Conservation (phyloP, 2,113 vertebrate species). For the Saiga tatarica region DNA sequence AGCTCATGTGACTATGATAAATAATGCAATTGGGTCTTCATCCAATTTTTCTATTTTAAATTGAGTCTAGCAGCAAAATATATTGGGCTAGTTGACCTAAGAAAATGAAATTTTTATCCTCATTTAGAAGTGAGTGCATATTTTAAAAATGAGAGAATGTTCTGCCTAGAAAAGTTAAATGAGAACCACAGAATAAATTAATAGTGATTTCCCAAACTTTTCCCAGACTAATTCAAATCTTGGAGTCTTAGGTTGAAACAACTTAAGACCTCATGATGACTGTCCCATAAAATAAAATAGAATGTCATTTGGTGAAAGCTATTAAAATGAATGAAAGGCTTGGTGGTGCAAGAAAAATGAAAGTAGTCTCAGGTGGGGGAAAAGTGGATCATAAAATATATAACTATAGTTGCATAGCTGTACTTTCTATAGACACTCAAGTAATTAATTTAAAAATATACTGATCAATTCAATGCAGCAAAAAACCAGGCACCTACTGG, state of each 20-base stretch:
- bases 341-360: slow-evolving; percentile 46
- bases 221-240: slow-evolving; percentile 46
- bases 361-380: not conserved
- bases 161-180: slow-evolving; percentile 47
- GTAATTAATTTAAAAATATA: slow-evolving; percentile 33
- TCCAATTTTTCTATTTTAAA: slow-evolving; percentile 36
- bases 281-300: slow-evolving; percentile 29
- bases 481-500: not conserved
- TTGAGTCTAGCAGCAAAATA: slow-evolving; percentile 24
- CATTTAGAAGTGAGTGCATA: not conserved
- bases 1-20: not conserved
- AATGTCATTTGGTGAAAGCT: slow-evolving; percentile 12
- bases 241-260: slow-evolving; percentile 28
- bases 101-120: slow-evolving; percentile 14
- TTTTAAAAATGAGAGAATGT: slow-evolving; percentile 47
- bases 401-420: not conserved
- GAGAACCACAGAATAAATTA: slow-evolving; percentile 31
- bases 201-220: slow-evolving; percentile 25
- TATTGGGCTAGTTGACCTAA: not conserved
- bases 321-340: slow-evolving; percentile 27
- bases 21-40: slow-evolving; percentile 32
- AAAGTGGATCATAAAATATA: slow-evolving; percentile 9
- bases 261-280: not conserved
- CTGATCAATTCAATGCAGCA: not conserved
- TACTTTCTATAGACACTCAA: slow-evolving; percentile 20